Evolutionary conservation across 2,888 invertebrate species (phyloP).

Genomic region (Congeria kusceri): DNA sequence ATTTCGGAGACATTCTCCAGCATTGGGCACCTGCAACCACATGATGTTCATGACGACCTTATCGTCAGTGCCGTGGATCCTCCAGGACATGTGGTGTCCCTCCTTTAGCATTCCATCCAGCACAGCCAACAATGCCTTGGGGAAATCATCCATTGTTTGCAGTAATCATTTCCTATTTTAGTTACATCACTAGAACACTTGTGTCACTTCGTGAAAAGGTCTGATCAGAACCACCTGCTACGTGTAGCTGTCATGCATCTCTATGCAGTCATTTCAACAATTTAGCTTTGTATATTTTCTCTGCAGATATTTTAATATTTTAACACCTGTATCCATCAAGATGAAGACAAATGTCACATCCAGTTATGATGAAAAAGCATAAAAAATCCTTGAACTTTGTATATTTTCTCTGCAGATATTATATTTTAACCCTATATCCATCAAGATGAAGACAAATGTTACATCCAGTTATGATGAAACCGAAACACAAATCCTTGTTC

Average conservation of each 20-base stretch:
- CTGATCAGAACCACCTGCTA: not conserved
- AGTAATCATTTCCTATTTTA: not conserved
- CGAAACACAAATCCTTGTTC: no score
- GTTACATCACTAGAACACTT: not conserved
- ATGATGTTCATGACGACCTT: conserved; percentile 70
- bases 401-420: not conserved
- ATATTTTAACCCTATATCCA: not conserved
- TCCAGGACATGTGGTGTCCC: conserved; percentile 53
- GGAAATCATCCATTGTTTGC: conserved; percentile 58
- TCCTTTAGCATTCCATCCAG: conserved; percentile 58
- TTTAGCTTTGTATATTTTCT: not conserved
- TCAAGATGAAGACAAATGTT: not conserved
- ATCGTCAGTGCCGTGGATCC: conserved; percentile 65
- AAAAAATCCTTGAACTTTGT: no score
- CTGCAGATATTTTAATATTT: not conserved
- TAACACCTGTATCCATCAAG: not conserved
- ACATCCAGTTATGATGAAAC: no score
- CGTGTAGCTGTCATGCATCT: no score
- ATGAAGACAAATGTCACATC: not conserved
- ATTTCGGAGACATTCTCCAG: conserved; percentile 46
- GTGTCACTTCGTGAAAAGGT: not conserved
- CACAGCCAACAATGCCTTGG: conserved; percentile 60
- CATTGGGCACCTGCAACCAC: conserved; percentile 50
- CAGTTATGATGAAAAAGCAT: no score
- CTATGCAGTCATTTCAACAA: not conserved